Conservation (phyloP, 2,113 vertebrate genomes). For the Nicator chloris region DNA sequence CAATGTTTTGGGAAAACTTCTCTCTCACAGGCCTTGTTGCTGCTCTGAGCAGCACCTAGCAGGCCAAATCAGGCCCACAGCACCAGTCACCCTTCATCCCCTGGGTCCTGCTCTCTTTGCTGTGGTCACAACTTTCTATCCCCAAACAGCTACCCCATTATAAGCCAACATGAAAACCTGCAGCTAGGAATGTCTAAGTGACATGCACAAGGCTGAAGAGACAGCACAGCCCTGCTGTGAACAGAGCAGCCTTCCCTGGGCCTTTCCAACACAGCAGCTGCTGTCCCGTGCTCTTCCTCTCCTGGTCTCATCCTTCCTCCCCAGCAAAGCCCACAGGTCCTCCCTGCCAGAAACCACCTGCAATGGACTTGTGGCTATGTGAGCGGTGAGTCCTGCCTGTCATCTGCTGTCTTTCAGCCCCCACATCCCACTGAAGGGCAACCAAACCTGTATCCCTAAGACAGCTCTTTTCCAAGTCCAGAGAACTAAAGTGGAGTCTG, state of each 20-base stretch:
- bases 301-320: not conserved
- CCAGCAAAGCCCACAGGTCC: not conserved
- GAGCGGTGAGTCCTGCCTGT: not conserved
- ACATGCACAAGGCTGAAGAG: not conserved
- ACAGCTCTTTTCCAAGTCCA: not conserved
- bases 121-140: not conserved
- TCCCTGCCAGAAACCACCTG: not conserved
- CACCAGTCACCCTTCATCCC: not conserved
- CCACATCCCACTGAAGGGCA: not conserved
- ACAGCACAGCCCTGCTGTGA: not conserved
- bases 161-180: accelerated
- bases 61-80: too few species aligned
- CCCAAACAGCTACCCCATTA: not conserved
- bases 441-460: not conserved
- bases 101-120: not conserved
- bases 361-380: not conserved
- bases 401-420: not conserved
- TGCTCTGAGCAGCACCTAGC: too few species aligned
- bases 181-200: accelerated
- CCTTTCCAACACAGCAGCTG: not conserved
- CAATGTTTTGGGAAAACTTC: too few species aligned
- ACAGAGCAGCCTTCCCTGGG: not conserved
- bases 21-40: too few species aligned
- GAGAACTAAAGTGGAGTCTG: not conserved
- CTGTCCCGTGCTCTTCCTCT: not conserved